Base-by-base conservation (phyloP, 92 coral and sea anemone genomes). In the Anthopleura xanthogrammica region DNA sequence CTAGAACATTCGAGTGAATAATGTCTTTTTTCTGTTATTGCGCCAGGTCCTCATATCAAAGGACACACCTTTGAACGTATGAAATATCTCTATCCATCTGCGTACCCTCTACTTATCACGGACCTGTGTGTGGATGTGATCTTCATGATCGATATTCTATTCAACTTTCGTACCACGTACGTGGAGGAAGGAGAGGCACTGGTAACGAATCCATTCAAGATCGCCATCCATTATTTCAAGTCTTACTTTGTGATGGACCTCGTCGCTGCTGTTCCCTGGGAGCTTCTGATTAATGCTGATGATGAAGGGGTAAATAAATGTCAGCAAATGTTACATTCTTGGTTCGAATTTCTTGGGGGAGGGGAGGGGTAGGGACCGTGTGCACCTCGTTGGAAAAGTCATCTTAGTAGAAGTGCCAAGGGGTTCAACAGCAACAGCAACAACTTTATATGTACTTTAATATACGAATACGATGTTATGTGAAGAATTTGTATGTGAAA, bases 221-320 rank as follows among this genome's bases (percentile, higher is more conserved):
- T 96, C 12, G 98, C 98, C 1, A 82, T 92, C 48, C 98, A 95
- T 83, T 96, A 96, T 81, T 87, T 96, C 11, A 90, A 91, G 92
- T 92, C 98, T 36, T 96, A 96, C 85, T 96, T 96, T 72, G 78
- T 96, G 4, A 97, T 96, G 52, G 98, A 96, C 85, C 86, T 96
- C 62, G 99, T 96, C 36, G 99, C 99, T 41, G 99, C 99, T 1
- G 89, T 96, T 83, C 99, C 99, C 4, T 96, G 99, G 99, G 99
- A 96, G 29, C 75, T 96, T 36, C 89, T 96, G 36, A 65, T 91
- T 14, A 79, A 88, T 60, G 79, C 90, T 40, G 78, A 87, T 12
- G 83, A 89, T 1, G 90, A 86, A 29, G 98, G 92, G 97, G 98
- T 95, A 77, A 80, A 85, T 68, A 68, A 68, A 7, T 42, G 16